phyloP scores from a whole-genome alignment of 2,113 vertebrate genomes.

The Hypanus sabinus region DNA sequence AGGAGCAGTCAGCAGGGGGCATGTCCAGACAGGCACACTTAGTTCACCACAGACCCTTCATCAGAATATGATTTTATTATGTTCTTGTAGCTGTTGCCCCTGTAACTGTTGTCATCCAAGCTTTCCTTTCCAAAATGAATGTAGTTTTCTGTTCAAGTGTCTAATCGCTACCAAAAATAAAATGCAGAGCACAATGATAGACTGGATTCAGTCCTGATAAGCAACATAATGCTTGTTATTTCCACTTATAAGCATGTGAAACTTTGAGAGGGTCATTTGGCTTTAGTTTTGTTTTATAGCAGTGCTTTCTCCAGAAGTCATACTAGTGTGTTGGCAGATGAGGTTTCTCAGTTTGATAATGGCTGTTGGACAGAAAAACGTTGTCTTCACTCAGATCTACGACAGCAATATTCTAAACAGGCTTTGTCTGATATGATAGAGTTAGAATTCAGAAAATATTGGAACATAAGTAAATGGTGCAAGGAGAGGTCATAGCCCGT shows the following conservation, averaged over 20 bases:
- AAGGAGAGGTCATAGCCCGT: too few species aligned
- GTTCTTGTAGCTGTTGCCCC: neutral
- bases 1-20: too few species aligned
- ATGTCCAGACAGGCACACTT: too few species aligned
- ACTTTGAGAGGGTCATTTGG: neutral
- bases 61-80: neutral
- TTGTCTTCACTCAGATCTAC: neutral
- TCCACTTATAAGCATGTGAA: neutral
- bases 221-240: neutral
- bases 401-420: neutral
- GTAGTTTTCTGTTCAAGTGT: neutral
- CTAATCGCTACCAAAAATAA: neutral
- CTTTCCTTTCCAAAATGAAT: neutral
- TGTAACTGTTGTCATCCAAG: neutral
- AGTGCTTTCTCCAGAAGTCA: neutral
- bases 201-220: neutral
- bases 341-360: neutral
- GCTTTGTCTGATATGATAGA: neutral
- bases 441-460: neutral
- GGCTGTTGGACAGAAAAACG: neutral
- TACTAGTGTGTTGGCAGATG: neutral
- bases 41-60: too few species aligned
- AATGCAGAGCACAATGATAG: neutral
- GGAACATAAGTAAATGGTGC: too few species aligned
- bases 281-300: neutral